These are phyloP conservation scores for Erpetoichthys calabaricus DNA, from an alignment of 2,797 vertebrate genomes.

Conservation along the genomic window DNA sequence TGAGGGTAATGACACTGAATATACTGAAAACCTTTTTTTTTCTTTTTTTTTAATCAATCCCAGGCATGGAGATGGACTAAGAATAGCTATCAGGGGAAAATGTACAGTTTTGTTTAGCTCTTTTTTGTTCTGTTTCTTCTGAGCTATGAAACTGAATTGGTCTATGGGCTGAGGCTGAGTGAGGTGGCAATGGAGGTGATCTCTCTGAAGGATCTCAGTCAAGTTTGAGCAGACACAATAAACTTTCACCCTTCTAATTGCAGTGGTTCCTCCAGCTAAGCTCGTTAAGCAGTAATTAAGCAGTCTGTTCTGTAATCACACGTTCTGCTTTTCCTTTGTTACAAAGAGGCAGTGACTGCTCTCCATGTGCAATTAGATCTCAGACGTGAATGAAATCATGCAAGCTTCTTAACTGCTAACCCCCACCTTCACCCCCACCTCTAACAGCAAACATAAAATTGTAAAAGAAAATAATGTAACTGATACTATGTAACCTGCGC, in stretches of 20 bases:
- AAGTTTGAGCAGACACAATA: not conserved
- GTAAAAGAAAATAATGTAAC: conserved; percentile 4
- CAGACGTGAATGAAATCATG: conserved; percentile 12
- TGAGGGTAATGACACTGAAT: too few species aligned
- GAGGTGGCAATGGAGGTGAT: too few species aligned
- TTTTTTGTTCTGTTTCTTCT: too few species aligned
- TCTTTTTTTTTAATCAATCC: too few species aligned
- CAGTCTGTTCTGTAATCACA: conserved; percentile 22
- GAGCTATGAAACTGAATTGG: too few species aligned
- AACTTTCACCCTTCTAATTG: conserved; percentile 8
- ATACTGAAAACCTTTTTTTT: too few species aligned
- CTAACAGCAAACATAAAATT: conserved; percentile 4
- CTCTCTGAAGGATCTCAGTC: too few species aligned
- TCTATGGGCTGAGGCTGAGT: too few species aligned
- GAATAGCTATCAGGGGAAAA: too few species aligned
- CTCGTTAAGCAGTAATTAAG: conserved; percentile 14
- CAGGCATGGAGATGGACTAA: too few species aligned
- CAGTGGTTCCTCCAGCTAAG: not conserved
- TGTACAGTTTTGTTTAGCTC: too few species aligned
- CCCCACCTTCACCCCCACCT: conserved; percentile 1
- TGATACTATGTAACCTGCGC: conserved; percentile 7
- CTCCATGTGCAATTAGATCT: conserved; percentile 14
- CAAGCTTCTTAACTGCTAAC: not conserved
- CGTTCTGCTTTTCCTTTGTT: conserved; percentile 7
- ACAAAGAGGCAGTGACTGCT: conserved; percentile 4